phyloP scores from a whole-genome alignment of 2,113 vertebrate species.

The Xiphorhynchus elegans region DNA sequence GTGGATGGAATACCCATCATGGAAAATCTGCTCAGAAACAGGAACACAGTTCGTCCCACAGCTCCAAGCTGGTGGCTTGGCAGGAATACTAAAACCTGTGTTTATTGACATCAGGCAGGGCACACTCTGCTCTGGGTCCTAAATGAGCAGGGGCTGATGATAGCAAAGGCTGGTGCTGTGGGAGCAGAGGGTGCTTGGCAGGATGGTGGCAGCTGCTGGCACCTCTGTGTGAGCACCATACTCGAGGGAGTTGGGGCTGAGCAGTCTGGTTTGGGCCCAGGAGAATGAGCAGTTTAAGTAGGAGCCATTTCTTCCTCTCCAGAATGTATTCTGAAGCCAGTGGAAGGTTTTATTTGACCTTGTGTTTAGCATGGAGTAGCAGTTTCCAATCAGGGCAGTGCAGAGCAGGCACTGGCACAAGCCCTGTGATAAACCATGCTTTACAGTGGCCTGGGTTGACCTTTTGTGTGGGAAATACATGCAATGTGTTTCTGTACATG shows the following conservation, averaged over 20 bases:
- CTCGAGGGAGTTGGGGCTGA: not conserved
- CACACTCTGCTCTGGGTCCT: not conserved
- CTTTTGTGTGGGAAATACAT: not conserved
- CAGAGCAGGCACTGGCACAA: not conserved
- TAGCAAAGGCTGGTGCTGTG: not conserved
- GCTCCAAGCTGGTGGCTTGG: not conserved
- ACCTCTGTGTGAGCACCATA: not conserved
- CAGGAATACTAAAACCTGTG: not conserved
- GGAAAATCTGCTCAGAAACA: not conserved
- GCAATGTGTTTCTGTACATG: not conserved
- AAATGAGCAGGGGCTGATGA: not conserved
- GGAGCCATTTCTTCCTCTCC: not conserved
- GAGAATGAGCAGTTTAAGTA: not conserved
- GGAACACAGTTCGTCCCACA: not conserved
- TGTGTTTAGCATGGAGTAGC: accelerated
- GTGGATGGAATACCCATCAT: not conserved
- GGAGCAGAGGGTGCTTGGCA: not conserved
- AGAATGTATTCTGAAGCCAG: not conserved
- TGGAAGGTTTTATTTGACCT: not conserved
- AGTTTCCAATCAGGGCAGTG: not conserved
- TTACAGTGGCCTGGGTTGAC: not conserved
- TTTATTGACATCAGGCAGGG: not conserved
- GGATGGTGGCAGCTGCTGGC: not conserved
- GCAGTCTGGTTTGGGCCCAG: not conserved
- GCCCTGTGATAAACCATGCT: not conserved